Percentiles rank a stretch among this genome's conserved stretches.
phyloP scores from a whole-genome alignment of 2,113 vertebrate genomes.

The Antechinus stuartii region DNA sequence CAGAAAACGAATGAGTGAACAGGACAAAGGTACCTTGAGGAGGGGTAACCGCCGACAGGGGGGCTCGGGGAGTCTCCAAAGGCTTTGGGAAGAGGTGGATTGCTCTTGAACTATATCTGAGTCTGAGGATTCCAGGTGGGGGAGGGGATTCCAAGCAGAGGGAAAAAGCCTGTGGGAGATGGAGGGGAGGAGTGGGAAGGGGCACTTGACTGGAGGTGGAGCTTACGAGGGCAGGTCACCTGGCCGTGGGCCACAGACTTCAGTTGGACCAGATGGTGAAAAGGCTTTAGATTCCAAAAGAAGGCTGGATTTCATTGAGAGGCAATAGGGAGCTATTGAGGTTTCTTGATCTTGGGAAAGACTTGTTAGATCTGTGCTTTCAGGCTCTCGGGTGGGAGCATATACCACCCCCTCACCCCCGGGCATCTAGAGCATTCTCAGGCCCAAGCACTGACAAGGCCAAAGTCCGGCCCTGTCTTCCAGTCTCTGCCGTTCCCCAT shows the following conservation, averaged over 20 bases:
- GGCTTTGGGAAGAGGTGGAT: not conserved
- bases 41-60: not conserved
- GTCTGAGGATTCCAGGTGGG: not conserved
- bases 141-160: not conserved
- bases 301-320: not conserved
- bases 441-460: not conserved
- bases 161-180: not conserved
- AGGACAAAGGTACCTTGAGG: not conserved
- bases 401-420: not conserved
- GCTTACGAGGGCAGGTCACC: not conserved
- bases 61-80: not conserved
- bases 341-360: not conserved
- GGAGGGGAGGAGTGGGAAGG: not conserved
- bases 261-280: not conserved
- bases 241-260: not conserved
- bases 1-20: not conserved
- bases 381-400: no score
- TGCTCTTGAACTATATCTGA: not conserved
- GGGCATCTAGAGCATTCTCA: not conserved
- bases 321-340: not conserved
- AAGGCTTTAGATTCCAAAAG: not conserved
- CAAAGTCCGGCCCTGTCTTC: not conserved
- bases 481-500: not conserved
- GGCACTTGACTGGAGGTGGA: rapidly evolving
- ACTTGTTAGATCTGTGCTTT: not conserved